phyloP scores from a whole-genome alignment of 2,888 invertebrate genomes.

The Dascillus cervinus region DNA sequence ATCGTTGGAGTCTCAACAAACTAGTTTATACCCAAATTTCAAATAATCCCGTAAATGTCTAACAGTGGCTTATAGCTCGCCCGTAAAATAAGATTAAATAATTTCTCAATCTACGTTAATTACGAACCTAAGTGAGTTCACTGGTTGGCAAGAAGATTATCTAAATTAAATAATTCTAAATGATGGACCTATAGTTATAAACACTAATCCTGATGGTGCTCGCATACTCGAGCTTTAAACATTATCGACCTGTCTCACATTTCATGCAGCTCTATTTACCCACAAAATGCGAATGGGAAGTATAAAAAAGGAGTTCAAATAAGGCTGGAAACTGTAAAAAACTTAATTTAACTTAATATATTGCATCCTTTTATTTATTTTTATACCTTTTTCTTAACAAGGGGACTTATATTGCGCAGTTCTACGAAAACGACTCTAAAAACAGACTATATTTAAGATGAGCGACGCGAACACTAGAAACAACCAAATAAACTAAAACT shows the following conservation, averaged over 20 bases:
- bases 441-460: conserved; percentile 4
- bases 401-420: not conserved
- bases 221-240: conserved; percentile 6
- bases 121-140: conserved; percentile 31
- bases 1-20: no score
- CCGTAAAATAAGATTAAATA: conserved; percentile 37
- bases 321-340: no score
- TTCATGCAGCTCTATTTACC: no score
- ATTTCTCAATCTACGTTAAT: conserved; percentile 36
- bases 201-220: conserved; percentile 13
- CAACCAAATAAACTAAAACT: conserved; percentile 8
- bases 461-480: conserved; percentile 5
- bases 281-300: no score
- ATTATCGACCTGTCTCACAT: not conserved
- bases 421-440: not conserved
- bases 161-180: conserved; percentile 38
- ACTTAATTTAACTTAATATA: no score
- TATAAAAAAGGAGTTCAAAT: no score
- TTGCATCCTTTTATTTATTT: no score
- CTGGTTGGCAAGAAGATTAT: conserved; percentile 30
- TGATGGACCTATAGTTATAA: conserved; percentile 22
- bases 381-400: not conserved
- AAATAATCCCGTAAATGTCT: conserved; percentile 28
- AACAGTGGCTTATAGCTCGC: conserved; percentile 33
- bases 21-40: no score